These are phyloP conservation scores for Aphelinus atriplicis DNA, from an alignment of 1,140 invertebrate genomes.

Conservation along the genomic window DNA sequence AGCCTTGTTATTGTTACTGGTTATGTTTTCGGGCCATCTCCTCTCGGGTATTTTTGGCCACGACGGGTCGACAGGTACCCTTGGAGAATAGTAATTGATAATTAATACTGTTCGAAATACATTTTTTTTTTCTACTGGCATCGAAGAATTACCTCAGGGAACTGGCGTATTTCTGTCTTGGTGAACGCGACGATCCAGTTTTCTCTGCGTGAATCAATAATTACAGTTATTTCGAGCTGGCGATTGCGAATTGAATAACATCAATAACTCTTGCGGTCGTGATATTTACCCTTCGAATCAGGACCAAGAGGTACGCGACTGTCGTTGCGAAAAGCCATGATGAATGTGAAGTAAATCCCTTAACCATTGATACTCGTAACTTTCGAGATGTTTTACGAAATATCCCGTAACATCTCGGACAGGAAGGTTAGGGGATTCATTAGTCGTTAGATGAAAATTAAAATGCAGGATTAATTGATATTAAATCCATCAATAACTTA, in stretches of 20 bases:
- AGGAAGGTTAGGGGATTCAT: too few relatives aligned
- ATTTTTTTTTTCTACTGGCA: slow-evolving; percentile 25
- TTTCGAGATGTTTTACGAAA: too few relatives aligned
- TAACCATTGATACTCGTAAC: background rate
- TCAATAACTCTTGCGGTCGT: background rate
- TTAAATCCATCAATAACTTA: too few relatives aligned
- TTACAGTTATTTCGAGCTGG: background rate
- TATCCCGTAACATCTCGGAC: too few relatives aligned
- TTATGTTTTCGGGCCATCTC: slow-evolving; percentile 46
- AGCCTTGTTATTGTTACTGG: slow-evolving; percentile 46
- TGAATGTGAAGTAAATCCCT: slow-evolving; percentile 7
- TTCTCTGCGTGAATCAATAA: slow-evolving; percentile 9
- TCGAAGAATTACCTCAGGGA: slow-evolving; percentile 51
- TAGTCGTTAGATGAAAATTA: too few relatives aligned
- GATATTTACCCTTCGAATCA: slow-evolving; percentile 48
- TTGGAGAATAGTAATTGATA: slow-evolving; percentile 35
- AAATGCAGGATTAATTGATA: too few relatives aligned
- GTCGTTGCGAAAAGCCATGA: slow-evolving; percentile 50
- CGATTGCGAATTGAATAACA: background rate
- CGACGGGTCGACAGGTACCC: slow-evolving; percentile 57
- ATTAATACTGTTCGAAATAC: background rate
- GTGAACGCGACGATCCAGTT: background rate
- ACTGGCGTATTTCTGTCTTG: slow-evolving; percentile 45
- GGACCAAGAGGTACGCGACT: slow-evolving; percentile 42
- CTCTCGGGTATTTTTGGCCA: slow-evolving; percentile 61